Percentiles rank a stretch among this genome's conserved stretches.
These are phyloP conservation scores for Campylomormyrus numenius DNA, from an alignment of 2,113 vertebrate species.

Conservation along the genomic window DNA sequence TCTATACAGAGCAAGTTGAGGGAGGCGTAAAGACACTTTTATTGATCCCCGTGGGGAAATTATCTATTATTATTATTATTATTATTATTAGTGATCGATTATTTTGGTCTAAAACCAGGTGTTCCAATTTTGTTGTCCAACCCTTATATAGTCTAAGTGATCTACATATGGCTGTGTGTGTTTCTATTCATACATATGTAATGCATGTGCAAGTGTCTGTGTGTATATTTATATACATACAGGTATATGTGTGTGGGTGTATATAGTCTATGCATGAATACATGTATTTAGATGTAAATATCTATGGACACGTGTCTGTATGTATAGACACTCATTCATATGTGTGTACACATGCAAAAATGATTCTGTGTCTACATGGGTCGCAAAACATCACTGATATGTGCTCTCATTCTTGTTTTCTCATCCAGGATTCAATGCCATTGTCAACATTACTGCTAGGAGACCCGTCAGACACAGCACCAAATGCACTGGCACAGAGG, in stretches of 20 bases:
- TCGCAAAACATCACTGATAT: neutral
- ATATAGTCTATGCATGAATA: neutral
- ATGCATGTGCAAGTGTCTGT: neutral
- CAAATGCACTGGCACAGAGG: slow-evolving; percentile 76
- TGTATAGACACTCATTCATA: neutral
- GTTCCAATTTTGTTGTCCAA: neutral
- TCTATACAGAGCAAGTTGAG: too few species aligned
- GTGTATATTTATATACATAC: neutral
- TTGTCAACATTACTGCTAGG: slow-evolving; percentile 76
- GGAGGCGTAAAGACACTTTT: too few species aligned
- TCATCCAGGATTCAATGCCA: slow-evolving; percentile 74
- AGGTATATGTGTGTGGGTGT: neutral
- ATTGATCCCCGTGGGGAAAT: too few species aligned
- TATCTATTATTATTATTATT: too few species aligned
- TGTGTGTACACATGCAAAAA: neutral
- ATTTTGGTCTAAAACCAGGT: neutral
- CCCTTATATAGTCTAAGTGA: neutral
- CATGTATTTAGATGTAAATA: neutral
- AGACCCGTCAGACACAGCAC: slow-evolving; percentile 73
- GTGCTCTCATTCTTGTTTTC: slow-evolving; percentile 13
- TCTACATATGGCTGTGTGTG: neutral
- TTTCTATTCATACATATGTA: neutral
- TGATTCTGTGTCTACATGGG: neutral
- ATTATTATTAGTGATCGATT: neutral
- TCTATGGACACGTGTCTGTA: neutral